Conservation (phyloP, 64 coral and sea anemone genomes). For the Orbicella faveolata region DNA sequence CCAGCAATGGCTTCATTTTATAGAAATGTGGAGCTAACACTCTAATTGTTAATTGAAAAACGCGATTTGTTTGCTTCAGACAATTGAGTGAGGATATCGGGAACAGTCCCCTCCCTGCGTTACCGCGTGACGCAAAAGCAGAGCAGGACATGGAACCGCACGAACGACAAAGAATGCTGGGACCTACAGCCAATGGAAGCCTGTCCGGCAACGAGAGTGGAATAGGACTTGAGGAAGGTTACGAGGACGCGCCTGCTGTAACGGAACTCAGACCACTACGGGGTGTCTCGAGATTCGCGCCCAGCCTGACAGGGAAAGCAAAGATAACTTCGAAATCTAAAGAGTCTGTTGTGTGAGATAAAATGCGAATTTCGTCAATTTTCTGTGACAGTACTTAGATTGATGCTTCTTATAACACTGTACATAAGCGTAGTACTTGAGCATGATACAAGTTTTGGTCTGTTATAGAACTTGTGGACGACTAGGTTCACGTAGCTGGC, state of each 20-base stretch:
- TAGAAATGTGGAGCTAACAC: not conserved
- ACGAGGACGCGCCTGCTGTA: not conserved
- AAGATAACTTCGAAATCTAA: not conserved
- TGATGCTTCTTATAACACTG: no score
- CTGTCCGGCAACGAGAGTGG: conserved; percentile 13
- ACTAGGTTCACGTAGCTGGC: no score
- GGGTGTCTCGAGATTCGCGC: not conserved
- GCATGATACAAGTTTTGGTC: no score
- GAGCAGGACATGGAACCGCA: conserved; percentile 1
- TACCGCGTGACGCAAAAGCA: not conserved
- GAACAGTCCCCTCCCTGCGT: not conserved
- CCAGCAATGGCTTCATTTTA: no score
- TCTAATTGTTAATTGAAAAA: not conserved
- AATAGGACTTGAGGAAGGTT: not conserved
- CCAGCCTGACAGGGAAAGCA: not conserved
- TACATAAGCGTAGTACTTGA: no score
- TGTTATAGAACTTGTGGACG: no score
- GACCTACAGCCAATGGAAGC: not conserved
- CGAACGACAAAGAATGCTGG: conserved; percentile 12
- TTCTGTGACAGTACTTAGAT: no score
- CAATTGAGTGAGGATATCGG: not conserved
- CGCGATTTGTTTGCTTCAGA: not conserved
- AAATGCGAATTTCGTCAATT: not conserved
- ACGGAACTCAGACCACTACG: not conserved
- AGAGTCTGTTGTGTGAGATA: not conserved